Conservation (phyloP, 37 sponge, comb jelly and placozoan genomes). For the Mnemiopsis leidyi region DNA sequence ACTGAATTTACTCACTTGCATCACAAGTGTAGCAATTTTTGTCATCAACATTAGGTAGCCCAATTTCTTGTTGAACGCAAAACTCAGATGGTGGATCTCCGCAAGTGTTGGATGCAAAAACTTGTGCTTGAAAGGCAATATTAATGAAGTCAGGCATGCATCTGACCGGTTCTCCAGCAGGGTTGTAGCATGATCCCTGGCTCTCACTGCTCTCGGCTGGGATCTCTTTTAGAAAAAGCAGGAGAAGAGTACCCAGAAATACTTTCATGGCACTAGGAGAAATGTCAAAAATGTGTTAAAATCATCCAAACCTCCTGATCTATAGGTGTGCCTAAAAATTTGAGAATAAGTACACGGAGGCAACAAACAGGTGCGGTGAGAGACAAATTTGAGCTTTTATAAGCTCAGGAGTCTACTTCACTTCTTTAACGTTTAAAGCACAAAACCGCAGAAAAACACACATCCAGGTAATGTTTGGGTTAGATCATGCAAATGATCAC, state of each 20-base stretch:
- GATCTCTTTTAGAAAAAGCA: neutral
- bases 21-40: conserved; percentile 49
- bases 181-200: conserved; percentile 8
- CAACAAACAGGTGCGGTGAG: too few relatives aligned
- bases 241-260: neutral
- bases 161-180: conserved; percentile 35
- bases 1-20: neutral
- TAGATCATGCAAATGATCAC: too few relatives aligned
- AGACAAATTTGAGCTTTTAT: too few relatives aligned
- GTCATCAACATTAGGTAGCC: conserved; percentile 42
- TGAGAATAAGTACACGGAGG: too few relatives aligned
- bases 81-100: conserved; percentile 65
- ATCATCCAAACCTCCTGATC: too few relatives aligned
- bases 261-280: neutral
- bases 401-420: too few relatives aligned
- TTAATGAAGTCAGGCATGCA: conserved; percentile 63
- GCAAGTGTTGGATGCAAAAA: conserved; percentile 64
- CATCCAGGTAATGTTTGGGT: too few relatives aligned
- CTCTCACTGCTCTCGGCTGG: neutral
- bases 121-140: conserved; percentile 61
- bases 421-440: too few relatives aligned
- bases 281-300: too few relatives aligned
- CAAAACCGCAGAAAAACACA: too few relatives aligned
- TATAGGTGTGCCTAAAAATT: too few relatives aligned
- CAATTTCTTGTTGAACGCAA: conserved; percentile 65